phyloP scores from a whole-genome alignment of 2,113 vertebrate species.

The Furnarius figulus region DNA sequence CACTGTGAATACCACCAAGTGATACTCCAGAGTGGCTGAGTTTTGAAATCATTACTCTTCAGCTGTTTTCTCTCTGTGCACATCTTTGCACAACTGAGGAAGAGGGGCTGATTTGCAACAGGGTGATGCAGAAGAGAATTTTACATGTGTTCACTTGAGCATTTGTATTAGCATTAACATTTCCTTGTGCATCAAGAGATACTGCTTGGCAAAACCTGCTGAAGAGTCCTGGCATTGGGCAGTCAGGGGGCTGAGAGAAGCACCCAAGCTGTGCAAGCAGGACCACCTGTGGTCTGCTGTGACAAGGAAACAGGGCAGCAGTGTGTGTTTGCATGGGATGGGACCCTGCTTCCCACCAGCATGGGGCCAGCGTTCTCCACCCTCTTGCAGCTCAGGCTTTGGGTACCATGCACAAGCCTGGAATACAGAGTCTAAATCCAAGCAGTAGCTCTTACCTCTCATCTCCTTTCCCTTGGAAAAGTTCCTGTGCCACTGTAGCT shows the following conservation, averaged over 20 bases:
- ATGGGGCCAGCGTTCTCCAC: rapidly evolving
- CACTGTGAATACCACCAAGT: neutral
- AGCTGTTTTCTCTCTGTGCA: neutral
- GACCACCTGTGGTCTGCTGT: neutral
- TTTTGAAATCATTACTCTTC: neutral
- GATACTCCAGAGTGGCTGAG: neutral
- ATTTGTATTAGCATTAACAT: rapidly evolving
- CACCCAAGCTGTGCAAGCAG: neutral
- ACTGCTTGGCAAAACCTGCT: neutral
- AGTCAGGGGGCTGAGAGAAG: neutral
- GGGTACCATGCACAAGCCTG: neutral
- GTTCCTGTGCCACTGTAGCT: neutral
- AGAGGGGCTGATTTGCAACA: neutral
- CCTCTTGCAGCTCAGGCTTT: neutral
- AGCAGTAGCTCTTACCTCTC: neutral
- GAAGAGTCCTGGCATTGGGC: neutral
- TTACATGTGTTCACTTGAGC: neutral
- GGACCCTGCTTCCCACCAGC: neutral
- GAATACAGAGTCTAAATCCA: neutral
- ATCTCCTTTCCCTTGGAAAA: neutral
- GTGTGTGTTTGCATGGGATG: neutral
- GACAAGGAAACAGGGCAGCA: neutral
- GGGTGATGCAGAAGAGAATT: neutral
- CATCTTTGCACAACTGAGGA: neutral
- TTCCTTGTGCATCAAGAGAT: neutral